These are phyloP conservation scores for Platichthys stellatus DNA, from an alignment of 2,113 vertebrate species.

Conservation along the genomic window DNA sequence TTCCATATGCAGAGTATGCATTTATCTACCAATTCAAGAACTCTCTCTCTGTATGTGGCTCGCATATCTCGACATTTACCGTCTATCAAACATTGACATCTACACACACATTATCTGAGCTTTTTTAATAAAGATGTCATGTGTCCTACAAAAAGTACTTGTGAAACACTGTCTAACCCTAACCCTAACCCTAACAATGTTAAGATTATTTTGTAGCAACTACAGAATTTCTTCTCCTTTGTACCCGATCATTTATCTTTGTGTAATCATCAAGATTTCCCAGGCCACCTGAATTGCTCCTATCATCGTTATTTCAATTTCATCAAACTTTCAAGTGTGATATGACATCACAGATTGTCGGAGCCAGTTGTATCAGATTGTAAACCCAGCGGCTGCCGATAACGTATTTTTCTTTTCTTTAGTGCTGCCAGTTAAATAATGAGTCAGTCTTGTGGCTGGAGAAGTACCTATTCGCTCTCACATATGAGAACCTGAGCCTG, in stretches of 20 bases:
- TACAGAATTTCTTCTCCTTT: too few relatives aligned
- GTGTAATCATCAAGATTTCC: not conserved
- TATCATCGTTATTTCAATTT: not conserved
- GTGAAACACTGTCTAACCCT: too few relatives aligned
- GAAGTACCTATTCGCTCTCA: not conserved
- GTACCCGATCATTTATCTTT: too few relatives aligned
- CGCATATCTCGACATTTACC: too few relatives aligned
- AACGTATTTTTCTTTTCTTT: conserved; percentile 21
- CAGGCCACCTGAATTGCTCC: conserved; percentile 7
- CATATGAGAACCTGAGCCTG: not conserved
- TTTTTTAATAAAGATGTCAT: conserved; percentile 12
- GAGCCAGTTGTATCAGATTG: conserved; percentile 43
- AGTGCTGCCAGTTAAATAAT: conserved; percentile 15
- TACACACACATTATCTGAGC: not conserved
- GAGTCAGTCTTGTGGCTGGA: conserved; percentile 10
- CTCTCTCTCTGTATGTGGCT: too few relatives aligned
- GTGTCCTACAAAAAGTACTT: conserved; percentile 2
- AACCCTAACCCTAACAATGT: too few relatives aligned
- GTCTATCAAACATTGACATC: not conserved
- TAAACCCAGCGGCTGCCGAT: conserved; percentile 15
- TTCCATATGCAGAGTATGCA: too few relatives aligned
- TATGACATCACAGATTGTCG: not conserved
- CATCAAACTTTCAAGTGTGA: conserved; percentile 15
- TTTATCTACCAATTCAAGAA: too few relatives aligned
- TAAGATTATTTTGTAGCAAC: too few relatives aligned